A percentile compares a stretch with the other conserved stretches of the same genome.
Conservation (phyloP, 2,797 vertebrate species). For the Gymnocypris eckloni region DNA sequence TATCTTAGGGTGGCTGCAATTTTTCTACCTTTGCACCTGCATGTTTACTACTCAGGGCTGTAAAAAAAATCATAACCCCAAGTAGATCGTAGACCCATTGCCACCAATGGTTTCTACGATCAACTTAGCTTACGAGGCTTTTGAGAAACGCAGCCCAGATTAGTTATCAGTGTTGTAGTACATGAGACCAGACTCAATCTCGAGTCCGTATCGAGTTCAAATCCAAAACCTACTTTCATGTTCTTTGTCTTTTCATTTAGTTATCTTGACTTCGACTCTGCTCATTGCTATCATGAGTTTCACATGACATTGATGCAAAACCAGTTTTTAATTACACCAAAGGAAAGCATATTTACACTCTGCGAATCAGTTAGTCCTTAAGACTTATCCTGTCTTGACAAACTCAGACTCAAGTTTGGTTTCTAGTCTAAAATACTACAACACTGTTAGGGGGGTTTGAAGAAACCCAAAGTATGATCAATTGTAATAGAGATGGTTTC, state of each 20-base stretch:
- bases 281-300: too few species aligned
- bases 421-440: not conserved
- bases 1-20: not conserved
- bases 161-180: not conserved
- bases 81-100: too few species aligned
- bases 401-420: not conserved
- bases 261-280: not conserved
- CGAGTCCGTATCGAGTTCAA: not conserved
- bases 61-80: too few species aligned
- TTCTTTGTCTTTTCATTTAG: not conserved
- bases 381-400: not conserved
- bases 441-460: not conserved
- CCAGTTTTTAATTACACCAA: not conserved
- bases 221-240: not conserved
- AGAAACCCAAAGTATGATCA: not conserved
- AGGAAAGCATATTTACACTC: not conserved
- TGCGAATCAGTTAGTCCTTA: too few species aligned
- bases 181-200: not conserved
- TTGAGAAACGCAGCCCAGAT: too few species aligned
- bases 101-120: too few species aligned
- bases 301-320: too few species aligned
- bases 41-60: not conserved
- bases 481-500: not conserved
- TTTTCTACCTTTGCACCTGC: not conserved
- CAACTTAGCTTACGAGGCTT: too few species aligned